Evolutionary conservation across 2,888 invertebrate species (phyloP).

Genomic region (Anagyrus pseudococci): DNA sequence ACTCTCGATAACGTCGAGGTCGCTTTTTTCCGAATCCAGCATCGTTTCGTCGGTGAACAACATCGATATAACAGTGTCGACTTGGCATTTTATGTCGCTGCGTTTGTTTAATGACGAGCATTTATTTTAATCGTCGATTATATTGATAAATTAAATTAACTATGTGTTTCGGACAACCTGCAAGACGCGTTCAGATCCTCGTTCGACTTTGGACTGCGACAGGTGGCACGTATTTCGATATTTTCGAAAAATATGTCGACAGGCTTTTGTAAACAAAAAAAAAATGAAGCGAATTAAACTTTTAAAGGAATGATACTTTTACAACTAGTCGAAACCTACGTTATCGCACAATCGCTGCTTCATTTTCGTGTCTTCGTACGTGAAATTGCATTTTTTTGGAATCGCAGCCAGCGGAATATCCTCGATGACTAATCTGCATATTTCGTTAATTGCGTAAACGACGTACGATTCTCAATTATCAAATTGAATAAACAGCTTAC

Average conservation of each 20-base stretch:
- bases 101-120: no score
- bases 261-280: conserved; percentile 41
- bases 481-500: conserved; percentile 43
- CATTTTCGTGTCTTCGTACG: conserved; percentile 35
- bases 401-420: conserved; percentile 57
- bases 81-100: no score
- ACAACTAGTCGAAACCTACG: conserved; percentile 41
- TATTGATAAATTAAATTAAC: no score
- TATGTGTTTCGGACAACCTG: no score
- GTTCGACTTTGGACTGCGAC: no score
- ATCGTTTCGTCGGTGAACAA: background rate
- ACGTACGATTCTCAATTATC: no score
- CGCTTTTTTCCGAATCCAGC: background rate
- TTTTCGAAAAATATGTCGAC: conserved; percentile 44
- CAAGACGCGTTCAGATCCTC: no score
- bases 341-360: conserved; percentile 42
- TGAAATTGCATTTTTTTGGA: conserved; percentile 41
- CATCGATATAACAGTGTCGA: background rate
- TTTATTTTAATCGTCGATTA: no score
- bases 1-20: background rate
- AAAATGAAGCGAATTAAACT: background rate
- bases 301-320: no score
- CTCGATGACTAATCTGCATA: conserved; percentile 53
- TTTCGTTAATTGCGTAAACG: background rate
- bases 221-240: conserved; percentile 41